Evolutionary conservation across 2,113 vertebrate species (phyloP).

Genomic region (Todiramphus chloris): DNA sequence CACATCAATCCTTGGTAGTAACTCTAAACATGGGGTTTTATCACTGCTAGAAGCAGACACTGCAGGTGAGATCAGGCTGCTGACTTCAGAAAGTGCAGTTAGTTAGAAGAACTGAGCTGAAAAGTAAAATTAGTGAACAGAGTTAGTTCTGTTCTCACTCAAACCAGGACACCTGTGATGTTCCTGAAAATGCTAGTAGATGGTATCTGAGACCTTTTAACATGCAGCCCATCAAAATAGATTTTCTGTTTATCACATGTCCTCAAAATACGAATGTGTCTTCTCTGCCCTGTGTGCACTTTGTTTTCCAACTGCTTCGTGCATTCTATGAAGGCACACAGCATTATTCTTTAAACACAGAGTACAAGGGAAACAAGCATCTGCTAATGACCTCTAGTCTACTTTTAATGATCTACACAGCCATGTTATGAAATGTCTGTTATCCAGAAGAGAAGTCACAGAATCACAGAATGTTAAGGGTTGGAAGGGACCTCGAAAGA

Average conservation of each 20-base stretch:
- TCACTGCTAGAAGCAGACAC: no score
- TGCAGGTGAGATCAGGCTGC: no score
- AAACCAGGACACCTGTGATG: neutral
- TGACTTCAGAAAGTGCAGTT: no score
- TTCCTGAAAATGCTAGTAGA: neutral
- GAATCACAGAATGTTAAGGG: no score
- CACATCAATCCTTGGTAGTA: no score
- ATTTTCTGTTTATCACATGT: neutral
- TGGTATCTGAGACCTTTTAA: neutral
- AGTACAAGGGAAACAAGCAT: neutral
- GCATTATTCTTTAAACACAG: neutral
- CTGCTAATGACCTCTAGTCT: neutral
- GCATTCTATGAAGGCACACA: neutral
- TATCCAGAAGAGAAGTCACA: neutral
- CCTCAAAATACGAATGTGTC: neutral
- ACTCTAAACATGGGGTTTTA: no score
- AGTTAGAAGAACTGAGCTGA: no score
- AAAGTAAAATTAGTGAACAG: no score
- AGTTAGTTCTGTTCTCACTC: no score
- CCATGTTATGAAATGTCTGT: neutral
- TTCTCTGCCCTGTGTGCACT: neutral
- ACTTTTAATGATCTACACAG: neutral
- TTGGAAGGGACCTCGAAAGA: no score
- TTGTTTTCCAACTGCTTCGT: neutral
- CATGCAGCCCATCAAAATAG: neutral